Evolutionary conservation across 2,888 invertebrate genomes (phyloP), one percentile per base, ranked within the genome.

Genomic region (Anthophora plumipes): DNA sequence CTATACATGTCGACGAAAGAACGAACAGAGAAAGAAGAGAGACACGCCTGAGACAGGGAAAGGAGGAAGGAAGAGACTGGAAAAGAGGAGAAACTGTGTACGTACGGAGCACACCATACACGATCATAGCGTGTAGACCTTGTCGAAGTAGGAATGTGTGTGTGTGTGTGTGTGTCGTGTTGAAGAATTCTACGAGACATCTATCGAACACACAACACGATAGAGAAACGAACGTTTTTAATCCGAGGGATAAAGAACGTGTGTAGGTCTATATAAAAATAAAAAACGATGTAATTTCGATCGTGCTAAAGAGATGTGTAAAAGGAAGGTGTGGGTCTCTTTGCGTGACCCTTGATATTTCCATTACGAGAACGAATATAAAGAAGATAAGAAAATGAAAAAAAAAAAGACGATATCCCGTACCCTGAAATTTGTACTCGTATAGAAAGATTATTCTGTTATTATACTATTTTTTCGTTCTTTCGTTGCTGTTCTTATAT

Each of bases 91-190:
- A 12, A 39, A 77, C 17, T 63, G 43, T 63, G 43, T 43, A 9
- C 52, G 80, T 81, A 67, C 43, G 63, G 48, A 81, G 67, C 60
- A 61, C 73, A 11, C 11, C 17, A 55, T n/a, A 31, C 31, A 31
- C 60, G 84, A 83, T 64, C 66, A 31, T 84, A 82, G 63, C 57
- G 68, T 64, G 73, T 88, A 85, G 84, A 88, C 67, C 67, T 31
- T 74, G 72, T 79, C 82, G 60, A 79, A 63, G 86, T 86, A 85
- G 83, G 75, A 77, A 80, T 78, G 85, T 85, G 83, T 84, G 86
- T 17, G 31, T 37, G 20, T 85, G 85, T 85, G 83, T 84, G 86
- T 17, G 31, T 37, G 20, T 85, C 74, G 78, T 81, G 84, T 83
- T 80, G 75, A 77, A 82, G 69, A 82, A 78, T 86, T 86, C 77